Conservation (phyloP, 2,888 invertebrate genomes). For the Acrobasis suavella region DNA sequence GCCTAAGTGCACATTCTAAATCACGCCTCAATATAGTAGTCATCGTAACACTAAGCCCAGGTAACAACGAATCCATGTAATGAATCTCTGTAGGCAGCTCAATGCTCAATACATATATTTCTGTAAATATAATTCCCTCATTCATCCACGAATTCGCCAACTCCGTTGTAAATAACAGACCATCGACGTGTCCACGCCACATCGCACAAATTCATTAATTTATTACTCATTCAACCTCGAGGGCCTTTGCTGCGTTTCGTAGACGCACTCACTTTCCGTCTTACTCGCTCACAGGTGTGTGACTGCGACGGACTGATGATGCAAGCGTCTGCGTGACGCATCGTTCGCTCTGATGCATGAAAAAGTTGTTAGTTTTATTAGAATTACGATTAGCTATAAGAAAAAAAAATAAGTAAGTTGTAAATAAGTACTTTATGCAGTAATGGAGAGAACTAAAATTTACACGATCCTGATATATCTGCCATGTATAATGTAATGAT, state of each 20-base stretch:
- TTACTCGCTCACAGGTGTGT: too few relatives aligned
- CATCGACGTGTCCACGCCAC: conserved; percentile 61
- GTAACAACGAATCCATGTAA: conserved; percentile 58
- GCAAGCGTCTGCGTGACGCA: too few relatives aligned
- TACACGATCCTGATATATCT: background rate
- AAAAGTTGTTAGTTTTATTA: conserved; percentile 66
- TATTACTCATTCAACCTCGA: conserved; percentile 70
- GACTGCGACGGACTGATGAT: too few relatives aligned
- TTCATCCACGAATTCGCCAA: conserved; percentile 43
- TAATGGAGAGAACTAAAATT: conserved; percentile 31
- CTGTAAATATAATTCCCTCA: conserved; percentile 68
- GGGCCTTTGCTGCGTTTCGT: too few relatives aligned
- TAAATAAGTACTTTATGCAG: conserved; percentile 67
- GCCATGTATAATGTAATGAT: background rate
- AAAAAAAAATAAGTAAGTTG: conserved; percentile 64
- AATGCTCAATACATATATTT: conserved; percentile 56
- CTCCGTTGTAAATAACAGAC: conserved; percentile 60
- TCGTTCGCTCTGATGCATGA: conserved; percentile 47
- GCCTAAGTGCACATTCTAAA: too few relatives aligned
- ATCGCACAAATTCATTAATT: conserved; percentile 77
- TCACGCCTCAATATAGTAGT: background rate
- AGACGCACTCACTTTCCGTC: too few relatives aligned
- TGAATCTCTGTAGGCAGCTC: conserved; percentile 64
- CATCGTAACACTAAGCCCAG: conserved; percentile 1
- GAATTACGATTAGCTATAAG: conserved; percentile 69